These are phyloP conservation scores for Scaptomyza flava DNA, from an alignment of 2,888 invertebrate genomes.

Conservation along the genomic window DNA sequence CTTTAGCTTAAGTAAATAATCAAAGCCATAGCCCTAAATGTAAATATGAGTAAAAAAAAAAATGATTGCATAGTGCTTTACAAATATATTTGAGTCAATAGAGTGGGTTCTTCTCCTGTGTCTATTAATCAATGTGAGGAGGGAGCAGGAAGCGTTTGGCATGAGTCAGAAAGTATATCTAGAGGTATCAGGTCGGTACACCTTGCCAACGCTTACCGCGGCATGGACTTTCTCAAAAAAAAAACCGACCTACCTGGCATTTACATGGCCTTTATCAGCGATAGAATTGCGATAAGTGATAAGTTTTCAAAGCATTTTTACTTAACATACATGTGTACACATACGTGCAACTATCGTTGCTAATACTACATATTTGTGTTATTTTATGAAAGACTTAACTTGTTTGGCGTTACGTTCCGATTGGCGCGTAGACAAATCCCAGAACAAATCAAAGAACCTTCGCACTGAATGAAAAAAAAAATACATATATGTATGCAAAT, in stretches of 20 bases:
- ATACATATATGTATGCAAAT: not conserved
- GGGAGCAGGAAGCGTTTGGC: not conserved
- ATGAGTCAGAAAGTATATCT: constrained; percentile 48
- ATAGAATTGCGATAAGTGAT: constrained; percentile 47
- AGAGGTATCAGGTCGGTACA: constrained; percentile 36
- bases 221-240: constrained; percentile 51
- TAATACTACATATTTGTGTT: not conserved
- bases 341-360: not conserved
- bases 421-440: constrained; percentile 43
- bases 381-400: constrained; percentile 19
- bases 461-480: not conserved
- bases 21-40: not conserved
- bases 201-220: constrained; percentile 38
- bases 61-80: too few relatives aligned
- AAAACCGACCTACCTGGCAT: constrained; percentile 25
- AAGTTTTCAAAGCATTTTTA: constrained; percentile 43
- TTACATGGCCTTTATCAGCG: constrained; percentile 36
- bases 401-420: constrained; percentile 33
- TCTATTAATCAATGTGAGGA: constrained; percentile 59
- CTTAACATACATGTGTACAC: constrained; percentile 6
- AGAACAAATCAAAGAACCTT: not conserved
- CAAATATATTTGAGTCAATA: constrained; percentile 3
- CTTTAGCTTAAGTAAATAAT: not conserved
- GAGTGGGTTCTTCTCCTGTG: constrained; percentile 3
- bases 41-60: not conserved